phyloP scores from a whole-genome alignment of 2,113 vertebrate species.

The Seriola dumerili region DNA sequence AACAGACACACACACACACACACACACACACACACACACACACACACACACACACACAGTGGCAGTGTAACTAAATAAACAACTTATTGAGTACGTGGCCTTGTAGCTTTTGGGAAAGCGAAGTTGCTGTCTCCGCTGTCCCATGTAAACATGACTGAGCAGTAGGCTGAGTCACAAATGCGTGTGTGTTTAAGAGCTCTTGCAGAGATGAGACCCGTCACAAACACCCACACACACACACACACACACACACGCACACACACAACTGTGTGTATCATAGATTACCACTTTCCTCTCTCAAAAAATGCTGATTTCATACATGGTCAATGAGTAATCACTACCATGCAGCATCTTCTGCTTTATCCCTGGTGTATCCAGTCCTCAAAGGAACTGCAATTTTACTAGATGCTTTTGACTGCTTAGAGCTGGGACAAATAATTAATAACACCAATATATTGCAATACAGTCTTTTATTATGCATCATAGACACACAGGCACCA shows the following conservation, averaged over 20 bases:
- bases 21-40: neutral
- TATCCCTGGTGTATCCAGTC: constrained; percentile 12
- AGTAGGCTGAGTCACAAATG: constrained; percentile 66
- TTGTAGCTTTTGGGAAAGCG: constrained; percentile 63
- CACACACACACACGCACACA: constrained; percentile 8
- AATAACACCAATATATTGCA: neutral
- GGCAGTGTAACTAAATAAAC: constrained; percentile 47
- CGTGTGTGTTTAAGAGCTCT: constrained; percentile 58
- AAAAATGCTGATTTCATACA: constrained; percentile 57
- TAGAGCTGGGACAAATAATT: neutral
- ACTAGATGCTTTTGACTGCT: neutral
- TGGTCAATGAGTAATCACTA: constrained; percentile 60
- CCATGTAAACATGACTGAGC: constrained; percentile 69
- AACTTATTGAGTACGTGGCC: constrained; percentile 56
- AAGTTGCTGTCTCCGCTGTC: constrained; percentile 52
- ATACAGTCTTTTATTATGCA: neutral
- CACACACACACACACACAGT: neutral
- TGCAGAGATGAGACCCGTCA: constrained; percentile 41
- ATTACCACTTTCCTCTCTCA: constrained; percentile 61
- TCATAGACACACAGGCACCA: neutral
- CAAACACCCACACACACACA: constrained; percentile 10
- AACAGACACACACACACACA: constrained; percentile 12
- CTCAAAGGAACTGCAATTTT: neutral
- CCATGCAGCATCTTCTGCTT: constrained; percentile 30
- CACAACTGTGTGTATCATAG: constrained; percentile 51